Base-by-base conservation (phyloP, 2,113 vertebrate species). In the Canis aureus region DNA sequence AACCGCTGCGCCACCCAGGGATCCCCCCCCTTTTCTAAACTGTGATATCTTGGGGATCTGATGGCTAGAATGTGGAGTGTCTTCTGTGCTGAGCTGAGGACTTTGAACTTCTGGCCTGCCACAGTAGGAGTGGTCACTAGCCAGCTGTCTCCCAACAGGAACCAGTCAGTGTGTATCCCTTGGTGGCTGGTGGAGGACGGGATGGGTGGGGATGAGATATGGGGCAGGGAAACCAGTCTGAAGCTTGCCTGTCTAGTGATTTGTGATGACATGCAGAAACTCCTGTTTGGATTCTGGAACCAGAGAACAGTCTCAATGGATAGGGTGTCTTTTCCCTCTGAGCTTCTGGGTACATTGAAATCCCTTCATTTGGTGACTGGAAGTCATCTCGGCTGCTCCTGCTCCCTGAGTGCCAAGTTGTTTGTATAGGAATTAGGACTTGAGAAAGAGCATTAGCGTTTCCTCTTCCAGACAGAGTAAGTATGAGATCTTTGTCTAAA, bases 21-120 rank as follows among this genome's bases (percentile, higher is more conserved):
- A n/a, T n/a, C n/a, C n/a, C n/a, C n/a, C n/a, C 10, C 67, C 35
- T 69, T 59, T 55, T 74, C 32, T 7, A 19, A 93, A 59, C 5
- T 27, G n/a, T 11, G 5, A 3, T 10, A 12, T 64, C 43, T 64
- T 62, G 7, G 67, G 20, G 67, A 66, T 55, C 38, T 29, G 13
- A 27, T 32, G 60, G 29, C 43, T 0, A 3, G 55, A 51, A 35
- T 0, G 0, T 23, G 16, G n/a, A 19, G 3, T 32, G 27, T 74
- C 29, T 55, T 78, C n/a, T 16, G 17, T 69, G 53, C 49, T 4
- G 10, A 53, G 62, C 94, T 15, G 55, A 88, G 55, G 81, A 67
- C 74, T 60, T 81, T 19, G 86, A 67, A 51, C 80, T 67, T 53
- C 73, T 86, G 95, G 66, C 80, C 73, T 27, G 9, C 16, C 13